Evolutionary conservation across 2,888 invertebrate genomes (phyloP), one percentile per base, ranked within the genome.

Genomic region (Ochropacha duplaris): DNA sequence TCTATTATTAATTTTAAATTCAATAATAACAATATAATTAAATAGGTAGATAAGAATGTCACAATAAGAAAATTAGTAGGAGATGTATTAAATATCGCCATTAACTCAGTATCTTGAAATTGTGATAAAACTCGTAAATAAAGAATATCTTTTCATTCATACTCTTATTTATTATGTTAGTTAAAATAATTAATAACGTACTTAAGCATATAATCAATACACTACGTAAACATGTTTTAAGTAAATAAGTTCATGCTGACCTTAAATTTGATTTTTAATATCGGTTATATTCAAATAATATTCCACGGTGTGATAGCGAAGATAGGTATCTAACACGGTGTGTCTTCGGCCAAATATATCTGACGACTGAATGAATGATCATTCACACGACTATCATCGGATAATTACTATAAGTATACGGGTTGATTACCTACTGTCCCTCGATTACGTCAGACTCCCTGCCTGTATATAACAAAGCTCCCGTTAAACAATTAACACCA

Each of bases 271-370:
- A 52, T 22, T 52, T 31, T 16, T 19, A 51, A 16, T 52, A 19
- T 19, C 52, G 31, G 22, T 51, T 31, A 22, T 31, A 24, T 52
- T 44, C 44, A 44, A 31, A 16, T 26, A 31, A 31, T 31, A 34
- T 34, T 31, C 14, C 34, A 31, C 34, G 57, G 55, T 36, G 44
- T 44, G 52, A 57, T n/a, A n/a, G 36, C n/a, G n/a, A n/a, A n/a
- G n/a, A 4, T 24, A 24, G 24, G 24, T 50, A 49, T 57, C 58
- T 44, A 63, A 70, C 44, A 19, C 69, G 62, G 72, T 76, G 76
- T 73, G 74, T 67, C 72, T 65, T 62, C 69, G 66, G 65, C 76
- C 74, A 74, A 84, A 81, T 69, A 72, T 75, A 72, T 60, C 61
- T 61, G 62, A 57, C 74, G 71, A 84, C 83, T 82, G 79, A 76